Base-by-base conservation (phyloP, 2,113 vertebrate genomes). In the Danio rerio region DNA sequence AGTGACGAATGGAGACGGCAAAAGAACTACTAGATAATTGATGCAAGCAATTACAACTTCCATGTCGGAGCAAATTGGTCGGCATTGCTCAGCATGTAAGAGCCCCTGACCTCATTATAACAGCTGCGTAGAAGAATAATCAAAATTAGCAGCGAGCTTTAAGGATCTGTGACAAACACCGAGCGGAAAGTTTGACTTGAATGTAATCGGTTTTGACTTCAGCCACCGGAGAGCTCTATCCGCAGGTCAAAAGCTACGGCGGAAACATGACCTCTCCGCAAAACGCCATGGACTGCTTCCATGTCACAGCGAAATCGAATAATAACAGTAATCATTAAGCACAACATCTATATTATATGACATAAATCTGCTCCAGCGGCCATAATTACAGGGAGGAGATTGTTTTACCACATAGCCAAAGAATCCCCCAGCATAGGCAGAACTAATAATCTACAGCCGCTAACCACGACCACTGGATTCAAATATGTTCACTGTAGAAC, bases 41-140 rank as follows among this genome's bases (percentile, higher is more conserved):
- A 93, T 93, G 90, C 88, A 81, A 85, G 91, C 90, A 93, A 94
- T 94, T 94, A 93, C 87, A 89, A 91, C 83, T 93, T 92, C 85
- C 90, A 90, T 93, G 91, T 94, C 75, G 66, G 86, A 90, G 91
- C 90, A 93, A 94, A 94, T 94, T 93, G 91, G 89, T 87, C 90
- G 53, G 89, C 90, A 83, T 93, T 92, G 92, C 88, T 92, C 89
- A 86, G 89, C 91, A 92, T 90, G 91, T 89, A 90, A 89, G 83
- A 84, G 87, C 91, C 90, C 86, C 90, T 78, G 89, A 93, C 92
- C 92, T 93, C 91, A 93, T 92, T 93, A 91, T 87, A 88, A 89
- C 89, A 84, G 82, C 86, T 88, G 89, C 90, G 91, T 90, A 87
- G 92, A 85, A 87, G 87, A 92, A 91, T 92, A 92, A 93, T 91